Evolutionary conservation across 1,140 invertebrate genomes (phyloP).

Genomic region (Trinorchestia longiramus): DNA sequence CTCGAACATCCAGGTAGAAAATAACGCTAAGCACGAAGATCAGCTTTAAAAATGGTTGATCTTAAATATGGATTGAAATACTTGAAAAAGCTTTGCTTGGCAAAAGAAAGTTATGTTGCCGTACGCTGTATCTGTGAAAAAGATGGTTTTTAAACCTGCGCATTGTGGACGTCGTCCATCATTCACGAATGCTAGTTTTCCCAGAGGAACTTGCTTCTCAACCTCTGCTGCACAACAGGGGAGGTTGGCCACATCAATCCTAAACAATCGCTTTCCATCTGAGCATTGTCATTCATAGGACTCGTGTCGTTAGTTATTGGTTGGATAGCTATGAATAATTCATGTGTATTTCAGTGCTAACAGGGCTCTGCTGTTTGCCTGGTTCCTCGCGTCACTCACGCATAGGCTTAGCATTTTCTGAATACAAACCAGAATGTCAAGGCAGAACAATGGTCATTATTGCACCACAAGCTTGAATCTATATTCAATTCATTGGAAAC

Average conservation of each 20-base stretch:
- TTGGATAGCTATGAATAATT: neutral
- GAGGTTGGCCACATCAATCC: conserved; percentile 27
- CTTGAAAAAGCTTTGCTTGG: too few relatives aligned
- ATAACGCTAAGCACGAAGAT: too few relatives aligned
- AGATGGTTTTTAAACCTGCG: too few relatives aligned
- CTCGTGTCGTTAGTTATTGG: conserved; percentile 24
- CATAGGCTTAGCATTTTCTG: neutral
- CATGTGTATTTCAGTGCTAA: conserved; percentile 2
- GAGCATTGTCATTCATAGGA: conserved; percentile 32
- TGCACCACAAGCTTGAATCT: neutral
- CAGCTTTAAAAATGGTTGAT: too few relatives aligned
- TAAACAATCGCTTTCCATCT: conserved; percentile 25
- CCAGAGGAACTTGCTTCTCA: neutral
- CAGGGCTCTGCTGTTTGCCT: neutral
- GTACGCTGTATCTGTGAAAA: too few relatives aligned
- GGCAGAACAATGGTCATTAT: neutral
- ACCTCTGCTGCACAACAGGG: neutral
- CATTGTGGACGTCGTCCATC: neutral
- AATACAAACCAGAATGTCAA: neutral
- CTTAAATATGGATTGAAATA: too few relatives aligned
- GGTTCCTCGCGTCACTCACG: neutral
- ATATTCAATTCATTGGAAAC: neutral
- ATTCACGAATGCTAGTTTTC: neutral
- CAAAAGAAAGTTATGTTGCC: too few relatives aligned
- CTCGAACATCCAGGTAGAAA: too few relatives aligned